Percentiles rank a stretch among this genome's conserved stretches.
phyloP scores from a whole-genome alignment of 23 tunicate genomes.

The Trididemnum nubilum region DNA sequence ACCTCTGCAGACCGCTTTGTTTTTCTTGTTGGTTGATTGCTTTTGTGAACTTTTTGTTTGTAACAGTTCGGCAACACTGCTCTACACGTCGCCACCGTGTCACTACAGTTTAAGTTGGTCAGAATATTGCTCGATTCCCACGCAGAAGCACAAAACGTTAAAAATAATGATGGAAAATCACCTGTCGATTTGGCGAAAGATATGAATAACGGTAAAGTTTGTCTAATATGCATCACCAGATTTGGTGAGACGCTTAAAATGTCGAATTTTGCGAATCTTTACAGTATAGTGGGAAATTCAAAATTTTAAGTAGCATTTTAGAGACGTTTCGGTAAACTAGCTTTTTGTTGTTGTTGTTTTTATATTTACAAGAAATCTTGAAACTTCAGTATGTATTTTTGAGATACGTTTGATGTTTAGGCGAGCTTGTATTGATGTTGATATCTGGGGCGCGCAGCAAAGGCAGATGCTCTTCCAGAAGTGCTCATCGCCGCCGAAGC shows the following conservation, averaged over 20 bases:
- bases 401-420: too few relatives aligned
- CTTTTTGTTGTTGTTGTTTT: too few relatives aligned
- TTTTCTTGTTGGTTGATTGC: neutral
- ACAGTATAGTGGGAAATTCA: too few relatives aligned
- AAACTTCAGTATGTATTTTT: too few relatives aligned
- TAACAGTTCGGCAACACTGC: conserved; percentile 66
- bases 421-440: conserved; percentile 57
- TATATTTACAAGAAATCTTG: too few relatives aligned
- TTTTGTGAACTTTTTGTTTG: neutral
- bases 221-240: neutral
- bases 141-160: conserved; percentile 18
- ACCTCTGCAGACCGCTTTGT: too few relatives aligned
- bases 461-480: neutral
- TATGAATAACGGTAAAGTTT: conserved; percentile 39
- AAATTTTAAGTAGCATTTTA: too few relatives aligned
- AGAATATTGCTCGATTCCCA: conserved; percentile 40
- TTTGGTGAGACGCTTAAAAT: too few relatives aligned
- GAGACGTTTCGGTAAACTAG: too few relatives aligned
- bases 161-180: conserved; percentile 39
- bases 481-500: neutral
- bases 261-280: too few relatives aligned
- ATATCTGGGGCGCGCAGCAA: conserved; percentile 39
- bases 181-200: conserved; percentile 61
- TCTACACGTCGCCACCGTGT: conserved; percentile 40
- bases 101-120: conserved; percentile 42